Evolutionary conservation across 1,140 invertebrate genomes (phyloP).

Genomic region (Hycleus phaleratus): DNA sequence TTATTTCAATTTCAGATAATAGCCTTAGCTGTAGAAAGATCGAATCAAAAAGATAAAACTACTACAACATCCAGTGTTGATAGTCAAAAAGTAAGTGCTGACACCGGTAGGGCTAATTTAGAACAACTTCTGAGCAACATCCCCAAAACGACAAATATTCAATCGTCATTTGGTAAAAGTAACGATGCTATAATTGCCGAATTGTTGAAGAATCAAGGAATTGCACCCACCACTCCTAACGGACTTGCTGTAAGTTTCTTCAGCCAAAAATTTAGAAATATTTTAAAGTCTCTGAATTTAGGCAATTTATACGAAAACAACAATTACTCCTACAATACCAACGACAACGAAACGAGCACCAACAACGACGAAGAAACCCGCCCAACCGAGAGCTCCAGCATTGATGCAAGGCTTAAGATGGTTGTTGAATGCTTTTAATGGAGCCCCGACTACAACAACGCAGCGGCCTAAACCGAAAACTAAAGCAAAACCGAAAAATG

Average conservation of each 20-base stretch:
- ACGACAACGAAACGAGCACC: slow-evolving; percentile 17
- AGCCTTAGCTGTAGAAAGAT: slow-evolving; percentile 28
- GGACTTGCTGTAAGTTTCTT: slow-evolving; percentile 37
- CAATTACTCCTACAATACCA: slow-evolving; percentile 18
- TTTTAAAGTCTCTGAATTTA: too few relatives aligned
- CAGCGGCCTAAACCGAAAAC: slow-evolving; percentile 17
- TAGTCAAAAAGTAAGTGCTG: slow-evolving; percentile 19
- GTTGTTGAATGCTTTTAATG: slow-evolving; percentile 33
- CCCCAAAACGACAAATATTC: slow-evolving; percentile 5
- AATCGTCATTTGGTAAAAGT: slow-evolving; percentile 44
- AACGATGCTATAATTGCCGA: slow-evolving; percentile 59
- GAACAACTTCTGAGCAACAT: background rate
- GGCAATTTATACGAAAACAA: slow-evolving; percentile 22
- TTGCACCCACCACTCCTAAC: slow-evolving; percentile 56
- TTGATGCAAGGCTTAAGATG: slow-evolving; percentile 37
- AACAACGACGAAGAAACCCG: slow-evolving; percentile 8
- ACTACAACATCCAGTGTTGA: background rate
- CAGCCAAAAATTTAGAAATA: too few relatives aligned
- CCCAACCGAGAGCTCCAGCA: slow-evolving; percentile 17
- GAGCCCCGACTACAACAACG: slow-evolving; percentile 25
- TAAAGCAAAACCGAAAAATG: slow-evolving; percentile 15
- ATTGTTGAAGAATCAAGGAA: slow-evolving; percentile 57
- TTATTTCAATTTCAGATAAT: slow-evolving; percentile 27
- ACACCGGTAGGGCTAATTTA: slow-evolving; percentile 16
- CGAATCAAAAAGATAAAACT: slow-evolving; percentile 9